Evolutionary conservation across 1,140 invertebrate species (phyloP), one percentile per base, ranked within the genome.

Genomic region (Anthonomus grandis): DNA sequence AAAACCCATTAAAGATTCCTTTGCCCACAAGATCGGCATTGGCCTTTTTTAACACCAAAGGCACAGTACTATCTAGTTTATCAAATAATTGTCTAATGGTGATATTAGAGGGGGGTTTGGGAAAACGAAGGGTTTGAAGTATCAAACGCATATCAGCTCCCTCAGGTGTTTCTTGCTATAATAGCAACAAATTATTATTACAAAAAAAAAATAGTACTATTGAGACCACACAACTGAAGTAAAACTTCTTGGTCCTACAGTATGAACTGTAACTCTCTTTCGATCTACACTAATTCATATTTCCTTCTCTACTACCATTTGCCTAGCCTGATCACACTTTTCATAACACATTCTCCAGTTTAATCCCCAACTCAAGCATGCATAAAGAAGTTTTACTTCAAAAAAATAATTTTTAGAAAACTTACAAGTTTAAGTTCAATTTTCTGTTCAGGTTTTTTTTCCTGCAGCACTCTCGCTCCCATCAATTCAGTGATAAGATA

Each of bases 31-130:
- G 52, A 61, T 69, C 64, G 15, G 54, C 69, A 72, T 76, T 77
- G 57, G 82, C 79, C 69, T 85, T 82, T 46, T 82, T 76, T 44
- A 91, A 66, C 1, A 84, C 69, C 63, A 89, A 85, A 59, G 86
- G 84, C 4, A 93, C 66, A 74, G 89, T 91, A 0, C 76, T 75
- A 53, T 84, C 80, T 1, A 96, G 62, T 78, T 89, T 93, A 27
- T 81, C 78, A 71, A 95, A 95, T 3, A 97, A 72, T 65, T 85
- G 76, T 44, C 83, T 81, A 1, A 86, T 62, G 9, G 85, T 85
- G 36, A 96, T 88, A 69, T 89, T 86, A 8, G 86, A 79, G 8
- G 93, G 92, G 42, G 93, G 89, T 70, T 93, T 94, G 22, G 87
- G 84, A 70, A 95, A 86, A 39, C 86, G 84, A 12, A 97, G 75